Evolutionary conservation across 1,140 invertebrate species (phyloP).

Genomic region (Dendrolimus punctatus): DNA sequence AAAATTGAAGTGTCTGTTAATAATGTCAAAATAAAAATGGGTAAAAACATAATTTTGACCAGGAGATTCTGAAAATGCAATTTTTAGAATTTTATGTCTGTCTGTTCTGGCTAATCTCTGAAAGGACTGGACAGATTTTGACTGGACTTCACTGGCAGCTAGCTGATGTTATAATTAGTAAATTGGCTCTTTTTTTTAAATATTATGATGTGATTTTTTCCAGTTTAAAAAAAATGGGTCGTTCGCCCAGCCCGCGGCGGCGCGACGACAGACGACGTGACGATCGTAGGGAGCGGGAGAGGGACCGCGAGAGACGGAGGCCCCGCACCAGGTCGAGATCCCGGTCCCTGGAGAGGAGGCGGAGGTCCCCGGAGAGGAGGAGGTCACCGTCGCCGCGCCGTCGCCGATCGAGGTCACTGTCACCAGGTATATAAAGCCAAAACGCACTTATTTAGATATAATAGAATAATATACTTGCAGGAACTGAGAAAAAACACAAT

Average conservation of each 20-base stretch:
- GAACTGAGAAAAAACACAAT: no score
- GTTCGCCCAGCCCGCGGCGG: slow-evolving; percentile 72
- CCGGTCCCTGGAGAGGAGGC: slow-evolving; percentile 43
- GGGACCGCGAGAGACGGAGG: slow-evolving; percentile 48
- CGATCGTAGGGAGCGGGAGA: slow-evolving; percentile 51
- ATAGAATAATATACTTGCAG: no score
- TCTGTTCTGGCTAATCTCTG: no score
- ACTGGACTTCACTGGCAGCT: no score
- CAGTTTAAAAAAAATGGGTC: slow-evolving; percentile 58
- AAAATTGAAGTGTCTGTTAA: no score
- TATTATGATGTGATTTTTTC: slow-evolving; percentile 18
- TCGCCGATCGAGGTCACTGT: slow-evolving; percentile 35
- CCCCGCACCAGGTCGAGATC: slow-evolving; percentile 51
- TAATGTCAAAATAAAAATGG: no score
- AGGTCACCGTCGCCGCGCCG: slow-evolving; percentile 46
- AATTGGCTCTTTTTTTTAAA: not conserved
- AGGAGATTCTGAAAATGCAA: no score
- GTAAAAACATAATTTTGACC: no score
- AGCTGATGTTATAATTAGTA: no score
- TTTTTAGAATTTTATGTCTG: no score
- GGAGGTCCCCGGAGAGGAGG: slow-evolving; percentile 43
- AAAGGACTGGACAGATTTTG: no score
- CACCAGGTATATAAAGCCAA: slow-evolving; percentile 12
- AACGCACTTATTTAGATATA: no score
- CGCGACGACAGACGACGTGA: slow-evolving; percentile 61